Conservation (phyloP, 2,888 invertebrate species). For the Diplolepis rosae region DNA sequence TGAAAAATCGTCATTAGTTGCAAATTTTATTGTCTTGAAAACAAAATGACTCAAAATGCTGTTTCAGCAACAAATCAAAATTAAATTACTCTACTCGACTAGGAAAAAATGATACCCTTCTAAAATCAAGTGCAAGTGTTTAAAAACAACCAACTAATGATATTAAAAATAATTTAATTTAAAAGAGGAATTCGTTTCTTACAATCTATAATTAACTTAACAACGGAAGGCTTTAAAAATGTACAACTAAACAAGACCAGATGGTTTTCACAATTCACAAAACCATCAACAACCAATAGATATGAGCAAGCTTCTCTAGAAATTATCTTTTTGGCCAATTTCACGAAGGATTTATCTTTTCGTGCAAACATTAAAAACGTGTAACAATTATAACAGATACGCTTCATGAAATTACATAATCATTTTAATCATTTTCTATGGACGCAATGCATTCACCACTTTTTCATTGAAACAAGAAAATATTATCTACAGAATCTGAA, state of each 20-base stretch:
- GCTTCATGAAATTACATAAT: neutral
- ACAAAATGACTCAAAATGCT: slow-evolving; percentile 1
- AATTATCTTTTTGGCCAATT: neutral
- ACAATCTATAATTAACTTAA: neutral
- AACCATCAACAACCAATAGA: neutral
- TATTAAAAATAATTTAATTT: neutral
- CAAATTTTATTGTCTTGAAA: slow-evolving; percentile 1
- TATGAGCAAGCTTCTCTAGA: neutral
- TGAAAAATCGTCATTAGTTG: neutral
- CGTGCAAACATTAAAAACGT: neutral
- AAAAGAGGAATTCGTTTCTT: neutral
- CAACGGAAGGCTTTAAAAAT: neutral
- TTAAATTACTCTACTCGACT: slow-evolving; percentile 4
- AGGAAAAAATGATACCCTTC: neutral
- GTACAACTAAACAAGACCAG: slow-evolving; percentile 13
- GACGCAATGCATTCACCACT: slow-evolving; percentile 11
- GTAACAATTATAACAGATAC: slow-evolving; percentile 7
- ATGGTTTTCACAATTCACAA: slow-evolving; percentile 18
- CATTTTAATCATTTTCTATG: slow-evolving; percentile 3
- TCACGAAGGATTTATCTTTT: neutral
- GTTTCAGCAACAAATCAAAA: neutral
- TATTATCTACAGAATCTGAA: neutral
- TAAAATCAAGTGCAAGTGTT: neutral
- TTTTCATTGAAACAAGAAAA: slow-evolving; percentile 2
- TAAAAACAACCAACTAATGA: neutral